phyloP scores from a whole-genome alignment of 1,140 invertebrate genomes.

The Zaprionus nigranus region DNA sequence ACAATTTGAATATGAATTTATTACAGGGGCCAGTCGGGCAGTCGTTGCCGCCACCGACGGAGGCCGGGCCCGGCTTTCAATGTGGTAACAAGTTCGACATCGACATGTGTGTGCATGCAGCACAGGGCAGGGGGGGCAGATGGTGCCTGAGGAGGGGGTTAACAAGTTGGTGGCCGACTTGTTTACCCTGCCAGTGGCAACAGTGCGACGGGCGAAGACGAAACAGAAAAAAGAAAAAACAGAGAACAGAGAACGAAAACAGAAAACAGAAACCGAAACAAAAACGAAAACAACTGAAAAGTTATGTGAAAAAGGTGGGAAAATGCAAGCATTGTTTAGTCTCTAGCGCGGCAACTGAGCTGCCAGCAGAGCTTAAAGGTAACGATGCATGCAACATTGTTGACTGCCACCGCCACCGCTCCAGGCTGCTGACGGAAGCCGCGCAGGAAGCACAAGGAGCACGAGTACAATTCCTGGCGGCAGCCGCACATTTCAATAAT shows the following conservation, averaged over 20 bases:
- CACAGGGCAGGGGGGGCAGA: not conserved
- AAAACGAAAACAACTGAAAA: constrained; percentile 69
- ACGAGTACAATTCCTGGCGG: constrained; percentile 75
- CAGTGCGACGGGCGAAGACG: constrained; percentile 40
- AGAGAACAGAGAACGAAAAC: constrained; percentile 8
- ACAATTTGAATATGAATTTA: constrained; percentile 84
- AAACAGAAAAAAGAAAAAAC: constrained; percentile 28
- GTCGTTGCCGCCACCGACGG: constrained; percentile 40
- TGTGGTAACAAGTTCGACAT: constrained; percentile 81
- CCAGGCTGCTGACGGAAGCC: constrained; percentile 66
- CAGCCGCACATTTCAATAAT: constrained; percentile 82
- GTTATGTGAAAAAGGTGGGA: constrained; percentile 82
- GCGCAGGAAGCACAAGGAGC: constrained; percentile 78
- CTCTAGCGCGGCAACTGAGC: constrained; percentile 42
- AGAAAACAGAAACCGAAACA: constrained; percentile 23
- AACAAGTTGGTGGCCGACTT: constrained; percentile 79
- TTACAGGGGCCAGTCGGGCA: constrained; percentile 63
- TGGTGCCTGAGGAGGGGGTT: constrained; percentile 2
- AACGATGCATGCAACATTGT: constrained; percentile 79
- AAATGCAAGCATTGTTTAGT: constrained; percentile 82
- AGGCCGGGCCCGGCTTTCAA: constrained; percentile 66
- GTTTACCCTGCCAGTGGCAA: constrained; percentile 75
- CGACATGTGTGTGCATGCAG: constrained; percentile 50
- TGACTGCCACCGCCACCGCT: constrained; percentile 25
- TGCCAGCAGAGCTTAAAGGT: constrained; percentile 51